Evolutionary conservation across 1,140 invertebrate species (phyloP).

Genomic region (Octopus bimaculoides): DNA sequence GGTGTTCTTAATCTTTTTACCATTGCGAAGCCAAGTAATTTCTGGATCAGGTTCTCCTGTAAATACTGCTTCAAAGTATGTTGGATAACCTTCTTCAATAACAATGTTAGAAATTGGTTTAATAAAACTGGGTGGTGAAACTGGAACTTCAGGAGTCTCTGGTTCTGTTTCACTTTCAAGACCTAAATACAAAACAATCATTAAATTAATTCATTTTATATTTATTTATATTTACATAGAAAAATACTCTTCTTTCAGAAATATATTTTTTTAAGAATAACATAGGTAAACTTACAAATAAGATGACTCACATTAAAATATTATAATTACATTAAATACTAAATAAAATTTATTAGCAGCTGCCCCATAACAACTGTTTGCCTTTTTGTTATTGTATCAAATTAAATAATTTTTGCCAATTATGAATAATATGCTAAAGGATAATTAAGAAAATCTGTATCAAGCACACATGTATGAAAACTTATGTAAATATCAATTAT

Average conservation of each 20-base stretch:
- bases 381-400: no score
- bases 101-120: slow-evolving; percentile 62
- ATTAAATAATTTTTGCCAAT: no score
- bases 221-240: no score
- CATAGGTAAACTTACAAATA: no score
- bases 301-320: no score
- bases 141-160: slow-evolving; percentile 72
- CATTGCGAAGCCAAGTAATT: slow-evolving; percentile 97
- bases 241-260: no score
- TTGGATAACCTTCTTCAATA: slow-evolving; percentile 62
- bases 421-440: no score
- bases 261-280: no score
- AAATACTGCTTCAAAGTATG: slow-evolving; percentile 91
- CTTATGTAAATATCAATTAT: neutral
- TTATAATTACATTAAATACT: no score
- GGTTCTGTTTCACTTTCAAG: slow-evolving; percentile 84
- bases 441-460: no score
- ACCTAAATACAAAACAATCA: slow-evolving; percentile 63
- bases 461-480: neutral
- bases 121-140: slow-evolving; percentile 87
- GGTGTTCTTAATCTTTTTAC: slow-evolving; percentile 57
- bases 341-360: no score
- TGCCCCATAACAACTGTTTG: no score
- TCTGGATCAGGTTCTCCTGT: slow-evolving; percentile 93
- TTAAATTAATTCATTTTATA: slow-evolving; percentile 60